phyloP scores from a whole-genome alignment of 1,140 invertebrate genomes.

The Wiebesia pumilae region DNA sequence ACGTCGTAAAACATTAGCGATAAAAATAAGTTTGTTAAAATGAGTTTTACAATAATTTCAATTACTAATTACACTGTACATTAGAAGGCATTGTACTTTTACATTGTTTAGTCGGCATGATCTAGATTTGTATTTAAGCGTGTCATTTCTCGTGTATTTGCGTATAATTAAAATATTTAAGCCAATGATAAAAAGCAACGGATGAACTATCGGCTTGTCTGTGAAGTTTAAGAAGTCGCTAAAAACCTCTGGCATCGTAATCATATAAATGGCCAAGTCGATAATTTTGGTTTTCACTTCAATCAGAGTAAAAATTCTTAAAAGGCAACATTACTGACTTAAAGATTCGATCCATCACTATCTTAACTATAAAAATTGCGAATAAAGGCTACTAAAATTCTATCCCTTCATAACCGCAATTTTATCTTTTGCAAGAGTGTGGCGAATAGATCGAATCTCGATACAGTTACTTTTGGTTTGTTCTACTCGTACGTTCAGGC shows the following conservation, averaged over 20 bases:
- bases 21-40: not conserved
- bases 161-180: not conserved
- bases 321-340: not conserved
- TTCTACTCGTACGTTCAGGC: not conserved
- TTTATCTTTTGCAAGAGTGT: not conserved
- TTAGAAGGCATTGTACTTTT: not conserved
- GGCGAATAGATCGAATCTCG: not conserved
- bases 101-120: not conserved
- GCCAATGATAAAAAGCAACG: not conserved
- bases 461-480: not conserved
- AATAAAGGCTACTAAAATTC: not conserved
- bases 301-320: not conserved
- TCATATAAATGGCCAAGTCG: not conserved
- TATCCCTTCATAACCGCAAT: not conserved
- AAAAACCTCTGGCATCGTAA: not conserved
- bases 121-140: not conserved
- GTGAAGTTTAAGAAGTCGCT: not conserved
- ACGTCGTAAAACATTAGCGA: not conserved
- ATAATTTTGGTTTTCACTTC: not conserved
- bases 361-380: not conserved
- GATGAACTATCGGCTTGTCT: not conserved
- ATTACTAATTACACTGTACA: not conserved
- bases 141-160: too few relatives aligned
- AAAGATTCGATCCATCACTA: not conserved
- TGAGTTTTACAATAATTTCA: not conserved